Conservation (phyloP, 2,113 vertebrate species). For the Stictonetta naevosa region DNA sequence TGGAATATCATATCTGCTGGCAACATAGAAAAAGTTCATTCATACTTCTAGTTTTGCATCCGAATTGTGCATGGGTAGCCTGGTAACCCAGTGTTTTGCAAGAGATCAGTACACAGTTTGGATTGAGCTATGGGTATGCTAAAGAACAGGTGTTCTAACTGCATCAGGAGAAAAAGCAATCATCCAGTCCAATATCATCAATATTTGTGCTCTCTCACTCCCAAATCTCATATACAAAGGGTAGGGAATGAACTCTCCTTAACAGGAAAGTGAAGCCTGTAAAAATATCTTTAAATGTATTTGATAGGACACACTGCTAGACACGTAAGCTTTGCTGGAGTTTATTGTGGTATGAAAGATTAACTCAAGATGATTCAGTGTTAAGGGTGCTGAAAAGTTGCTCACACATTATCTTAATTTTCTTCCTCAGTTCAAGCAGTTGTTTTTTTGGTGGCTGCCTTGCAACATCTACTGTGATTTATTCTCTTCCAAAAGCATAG, state of each 20-base stretch:
- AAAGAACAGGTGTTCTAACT: neutral
- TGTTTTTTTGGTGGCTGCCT: neutral
- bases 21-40: neutral
- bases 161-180: neutral
- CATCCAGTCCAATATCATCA: neutral
- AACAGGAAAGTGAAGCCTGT: neutral
- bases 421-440: neutral
- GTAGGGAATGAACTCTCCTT: neutral
- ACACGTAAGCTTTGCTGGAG: neutral
- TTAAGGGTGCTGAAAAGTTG: neutral
- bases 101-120: neutral
- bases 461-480: neutral
- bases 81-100: neutral
- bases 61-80: neutral
- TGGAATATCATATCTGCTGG: neutral
- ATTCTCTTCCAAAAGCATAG: neutral
- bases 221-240: neutral
- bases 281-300: neutral
- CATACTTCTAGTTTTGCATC: neutral
- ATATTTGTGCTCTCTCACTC: neutral
- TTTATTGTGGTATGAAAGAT: neutral
- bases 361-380: neutral
- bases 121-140: accelerated
- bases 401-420: neutral
- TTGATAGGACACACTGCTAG: neutral